Conservation (phyloP, 2,888 invertebrate genomes). For the Galeopsomyia nigrocyanea region DNA sequence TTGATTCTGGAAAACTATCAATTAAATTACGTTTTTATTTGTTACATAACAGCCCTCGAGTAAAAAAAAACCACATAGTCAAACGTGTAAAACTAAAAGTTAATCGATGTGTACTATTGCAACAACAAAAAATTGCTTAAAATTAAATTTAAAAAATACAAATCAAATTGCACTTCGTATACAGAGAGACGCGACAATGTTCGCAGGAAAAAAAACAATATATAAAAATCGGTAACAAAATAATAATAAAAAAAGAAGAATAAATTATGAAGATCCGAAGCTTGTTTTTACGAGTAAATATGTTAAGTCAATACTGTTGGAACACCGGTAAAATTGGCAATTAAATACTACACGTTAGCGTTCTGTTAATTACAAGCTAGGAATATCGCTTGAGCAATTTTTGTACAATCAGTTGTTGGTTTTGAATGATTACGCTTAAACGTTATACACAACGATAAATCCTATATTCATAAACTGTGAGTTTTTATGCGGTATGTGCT, state of each 20-base stretch:
- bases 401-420: slow-evolving; percentile 36
- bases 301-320: slow-evolving; percentile 45
- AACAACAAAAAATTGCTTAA: neutral
- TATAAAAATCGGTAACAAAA: slow-evolving; percentile 37
- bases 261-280: slow-evolving; percentile 19
- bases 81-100: slow-evolving; percentile 7
- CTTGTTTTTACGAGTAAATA: slow-evolving; percentile 31
- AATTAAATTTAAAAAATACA: neutral
- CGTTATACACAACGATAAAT: slow-evolving; percentile 10
- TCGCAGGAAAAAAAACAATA: slow-evolving; percentile 12
- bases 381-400: slow-evolving; percentile 34
- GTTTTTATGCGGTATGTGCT: neutral
- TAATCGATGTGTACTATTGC: too few species aligned
- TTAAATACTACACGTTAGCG: slow-evolving; percentile 39
- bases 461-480: neutral
- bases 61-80: neutral
- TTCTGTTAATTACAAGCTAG: slow-evolving; percentile 33
- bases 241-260: slow-evolving; percentile 27
- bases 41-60: slow-evolving; percentile 30
- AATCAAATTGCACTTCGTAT: neutral
- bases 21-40: slow-evolving; percentile 4
- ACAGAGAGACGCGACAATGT: slow-evolving; percentile 8
- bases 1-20: slow-evolving; percentile 19
- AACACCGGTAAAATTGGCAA: slow-evolving; percentile 48
- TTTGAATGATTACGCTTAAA: slow-evolving; percentile 32